A percentile compares a stretch with the other conserved stretches of the same genome.
These are phyloP conservation scores for Hippocampus mohnikei DNA, from an alignment of 2,113 vertebrate genomes.

Conservation along the genomic window DNA sequence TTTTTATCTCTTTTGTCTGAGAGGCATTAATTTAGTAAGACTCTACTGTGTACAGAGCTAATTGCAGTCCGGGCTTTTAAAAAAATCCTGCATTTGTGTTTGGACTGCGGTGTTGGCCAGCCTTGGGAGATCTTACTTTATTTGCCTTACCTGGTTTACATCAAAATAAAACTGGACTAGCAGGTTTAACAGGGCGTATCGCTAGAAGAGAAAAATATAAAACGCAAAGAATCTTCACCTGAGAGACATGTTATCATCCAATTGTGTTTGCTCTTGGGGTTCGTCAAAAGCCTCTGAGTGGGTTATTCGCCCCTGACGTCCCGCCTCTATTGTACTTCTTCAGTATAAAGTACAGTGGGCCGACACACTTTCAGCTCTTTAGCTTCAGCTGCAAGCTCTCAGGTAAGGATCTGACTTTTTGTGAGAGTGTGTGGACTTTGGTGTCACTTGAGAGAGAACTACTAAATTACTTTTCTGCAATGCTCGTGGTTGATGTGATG, in stretches of 20 bases:
- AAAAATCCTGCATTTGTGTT: not conserved
- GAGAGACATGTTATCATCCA: not conserved
- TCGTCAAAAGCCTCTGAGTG: not conserved
- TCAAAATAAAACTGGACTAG: not conserved
- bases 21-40: not conserved
- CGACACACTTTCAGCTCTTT: not conserved
- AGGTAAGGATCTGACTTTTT: slow-evolving; percentile 7
- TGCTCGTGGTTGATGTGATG: not conserved
- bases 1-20: not conserved
- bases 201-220: not conserved
- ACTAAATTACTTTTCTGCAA: not conserved
- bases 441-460: not conserved
- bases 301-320: not conserved
- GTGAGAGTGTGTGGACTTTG: not conserved
- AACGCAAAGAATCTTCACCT: not conserved
- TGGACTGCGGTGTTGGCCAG: not conserved
- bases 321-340: not conserved
- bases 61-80: not conserved
- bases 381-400: not conserved
- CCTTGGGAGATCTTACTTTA: not conserved
- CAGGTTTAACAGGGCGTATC: not conserved
- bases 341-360: not conserved
- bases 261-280: not conserved
- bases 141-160: not conserved
- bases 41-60: not conserved